Conservation (phyloP, 2,888 invertebrate species). For the Drosophila imparisetae region DNA sequence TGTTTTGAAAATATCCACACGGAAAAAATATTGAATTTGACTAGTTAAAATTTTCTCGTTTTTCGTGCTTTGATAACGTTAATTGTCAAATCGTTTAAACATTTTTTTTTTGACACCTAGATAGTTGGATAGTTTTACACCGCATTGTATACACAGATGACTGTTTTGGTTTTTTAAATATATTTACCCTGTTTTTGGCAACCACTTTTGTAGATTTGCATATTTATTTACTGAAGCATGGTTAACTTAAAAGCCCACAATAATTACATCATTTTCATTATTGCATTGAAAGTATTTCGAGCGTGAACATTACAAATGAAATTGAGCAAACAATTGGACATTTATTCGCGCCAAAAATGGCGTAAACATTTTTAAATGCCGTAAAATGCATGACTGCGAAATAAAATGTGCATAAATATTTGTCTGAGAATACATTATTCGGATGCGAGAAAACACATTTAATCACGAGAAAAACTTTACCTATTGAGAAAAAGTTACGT, state of each 20-base stretch:
- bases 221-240: conserved; percentile 4
- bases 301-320: conserved; percentile 41
- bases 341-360: conserved; percentile 28
- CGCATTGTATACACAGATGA: neutral
- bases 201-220: neutral
- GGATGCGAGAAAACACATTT: neutral
- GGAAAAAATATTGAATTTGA: neutral
- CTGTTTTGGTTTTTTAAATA: neutral
- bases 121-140: neutral
- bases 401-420: conserved; percentile 7
- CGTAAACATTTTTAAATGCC: conserved; percentile 59
- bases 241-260: neutral
- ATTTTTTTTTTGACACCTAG: neutral
- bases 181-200: neutral
- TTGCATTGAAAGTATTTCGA: conserved; percentile 12
- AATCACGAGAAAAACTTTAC: neutral
- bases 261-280: conserved; percentile 8
- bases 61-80: neutral
- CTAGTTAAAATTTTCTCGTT: neutral
- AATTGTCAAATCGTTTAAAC: neutral
- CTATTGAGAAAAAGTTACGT: conserved; percentile 16
- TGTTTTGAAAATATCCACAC: neutral
- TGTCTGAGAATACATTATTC: conserved; percentile 8
- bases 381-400: conserved; percentile 25
- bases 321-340: conserved; percentile 52